Conservation (phyloP, 1,140 invertebrate genomes). For the Lepidurus packardi region DNA sequence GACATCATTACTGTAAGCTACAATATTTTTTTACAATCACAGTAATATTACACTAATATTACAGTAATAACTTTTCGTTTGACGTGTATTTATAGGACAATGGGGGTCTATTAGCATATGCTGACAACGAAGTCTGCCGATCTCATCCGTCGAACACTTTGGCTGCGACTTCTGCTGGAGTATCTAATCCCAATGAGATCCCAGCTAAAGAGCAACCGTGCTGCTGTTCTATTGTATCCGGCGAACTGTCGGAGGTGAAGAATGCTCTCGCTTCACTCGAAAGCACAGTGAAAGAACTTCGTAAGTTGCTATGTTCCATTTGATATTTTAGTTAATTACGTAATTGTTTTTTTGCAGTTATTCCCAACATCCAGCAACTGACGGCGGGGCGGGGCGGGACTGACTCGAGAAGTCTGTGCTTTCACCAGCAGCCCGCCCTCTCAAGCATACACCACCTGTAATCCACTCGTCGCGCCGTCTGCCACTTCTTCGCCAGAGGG, state of each 20-base stretch:
- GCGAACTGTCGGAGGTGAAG: not conserved
- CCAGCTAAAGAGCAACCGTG: not conserved
- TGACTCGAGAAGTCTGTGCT: not conserved
- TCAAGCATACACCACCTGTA: not conserved
- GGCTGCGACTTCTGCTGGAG: conserved; percentile 2
- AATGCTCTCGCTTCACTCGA: not conserved
- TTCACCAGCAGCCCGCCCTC: not conserved
- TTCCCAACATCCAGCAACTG: not conserved
- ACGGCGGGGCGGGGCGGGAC: not conserved
- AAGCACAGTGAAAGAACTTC: not conserved
- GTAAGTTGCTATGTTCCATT: conserved; percentile 6
- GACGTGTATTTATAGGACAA: not conserved
- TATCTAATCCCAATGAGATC: not conserved
- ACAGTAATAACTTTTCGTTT: not conserved
- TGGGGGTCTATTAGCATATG: not conserved
- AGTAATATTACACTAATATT: not conserved
- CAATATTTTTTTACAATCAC: conserved; percentile 4
- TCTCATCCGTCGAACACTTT: conserved; percentile 5
- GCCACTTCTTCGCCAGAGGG: conserved; percentile 2
- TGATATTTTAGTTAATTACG: not conserved
- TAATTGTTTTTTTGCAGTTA: not conserved
- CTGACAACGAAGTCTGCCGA: not conserved
- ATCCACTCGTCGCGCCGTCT: conserved; percentile 2
- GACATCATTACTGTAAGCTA: not conserved
- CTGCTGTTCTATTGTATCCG: not conserved